Evolutionary conservation across 1,140 invertebrate genomes (phyloP).

Genomic region (Ceratoteleas bidentatus): DNA sequence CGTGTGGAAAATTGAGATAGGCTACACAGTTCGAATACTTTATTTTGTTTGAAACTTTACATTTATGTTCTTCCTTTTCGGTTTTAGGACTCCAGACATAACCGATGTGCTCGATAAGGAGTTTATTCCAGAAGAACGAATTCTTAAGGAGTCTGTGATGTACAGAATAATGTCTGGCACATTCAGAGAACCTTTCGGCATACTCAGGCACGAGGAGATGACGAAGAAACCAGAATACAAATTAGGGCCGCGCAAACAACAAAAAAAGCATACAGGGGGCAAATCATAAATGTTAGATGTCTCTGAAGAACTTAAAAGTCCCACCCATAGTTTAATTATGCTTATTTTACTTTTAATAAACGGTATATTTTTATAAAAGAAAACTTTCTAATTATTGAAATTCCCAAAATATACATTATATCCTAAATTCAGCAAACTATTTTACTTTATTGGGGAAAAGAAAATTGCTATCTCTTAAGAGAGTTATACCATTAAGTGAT

Average conservation of each 20-base stretch:
- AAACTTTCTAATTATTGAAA: not conserved
- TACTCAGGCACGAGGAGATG: slow-evolving; percentile 1
- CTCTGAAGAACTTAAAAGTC: not conserved
- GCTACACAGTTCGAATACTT: no score
- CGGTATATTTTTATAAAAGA: not conserved
- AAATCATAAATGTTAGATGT: not conserved
- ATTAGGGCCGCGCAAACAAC: not conserved
- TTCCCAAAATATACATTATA: not conserved
- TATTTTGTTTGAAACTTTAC: no score
- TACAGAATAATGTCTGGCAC: slow-evolving; percentile 27
- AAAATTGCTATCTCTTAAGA: no score
- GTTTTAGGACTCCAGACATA: slow-evolving; percentile 24
- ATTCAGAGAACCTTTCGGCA: slow-evolving; percentile 34
- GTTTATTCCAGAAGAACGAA: slow-evolving; percentile 1
- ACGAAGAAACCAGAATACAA: slow-evolving; percentile 3
- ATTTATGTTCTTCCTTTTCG: not conserved
- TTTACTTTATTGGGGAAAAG: not conserved
- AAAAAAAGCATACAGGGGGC: not conserved
- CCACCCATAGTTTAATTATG: slow-evolving; percentile 1
- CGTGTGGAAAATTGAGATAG: no score
- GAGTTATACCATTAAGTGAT: no score
- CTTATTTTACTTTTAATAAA: not conserved
- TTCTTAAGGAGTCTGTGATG: slow-evolving; percentile 27
- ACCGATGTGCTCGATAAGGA: slow-evolving; percentile 26
- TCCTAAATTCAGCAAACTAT: not conserved